Conservation (phyloP, 1,140 invertebrate species). For the Drosophila neocordata region DNA sequence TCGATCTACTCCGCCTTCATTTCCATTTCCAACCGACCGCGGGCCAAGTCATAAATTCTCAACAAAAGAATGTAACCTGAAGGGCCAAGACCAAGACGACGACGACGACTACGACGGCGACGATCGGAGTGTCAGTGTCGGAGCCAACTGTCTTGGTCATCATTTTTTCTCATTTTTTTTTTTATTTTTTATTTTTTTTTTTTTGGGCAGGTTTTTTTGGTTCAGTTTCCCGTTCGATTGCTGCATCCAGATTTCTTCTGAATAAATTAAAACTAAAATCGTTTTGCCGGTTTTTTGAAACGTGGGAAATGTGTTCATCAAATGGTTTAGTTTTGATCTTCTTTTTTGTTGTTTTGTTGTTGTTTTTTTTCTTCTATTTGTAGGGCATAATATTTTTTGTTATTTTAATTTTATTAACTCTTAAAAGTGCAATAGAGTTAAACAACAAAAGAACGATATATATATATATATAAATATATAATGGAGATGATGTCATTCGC, state of each 20-base stretch:
- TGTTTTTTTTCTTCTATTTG: slow-evolving; percentile 5
- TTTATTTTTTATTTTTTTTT: neutral
- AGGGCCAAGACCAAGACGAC: slow-evolving; percentile 27
- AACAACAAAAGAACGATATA: slow-evolving; percentile 44
- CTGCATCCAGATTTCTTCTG: slow-evolving; percentile 75
- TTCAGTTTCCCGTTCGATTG: slow-evolving; percentile 70
- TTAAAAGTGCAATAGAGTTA: slow-evolving; percentile 52
- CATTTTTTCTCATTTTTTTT: slow-evolving; percentile 27
- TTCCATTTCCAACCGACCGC: slow-evolving; percentile 13
- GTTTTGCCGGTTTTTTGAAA: slow-evolving; percentile 45
- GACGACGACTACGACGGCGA: neutral
- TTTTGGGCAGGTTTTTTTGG: slow-evolving; percentile 39
- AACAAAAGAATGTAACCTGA: slow-evolving; percentile 78
- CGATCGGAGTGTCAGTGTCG: slow-evolving; percentile 11
- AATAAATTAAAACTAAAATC: slow-evolving; percentile 80
- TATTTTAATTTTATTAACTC: slow-evolving; percentile 68
- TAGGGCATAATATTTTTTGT: slow-evolving; percentile 50
- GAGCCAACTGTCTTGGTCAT: slow-evolving; percentile 35
- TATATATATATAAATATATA: neutral
- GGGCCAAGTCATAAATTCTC: slow-evolving; percentile 68
- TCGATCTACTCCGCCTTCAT: slow-evolving; percentile 18
- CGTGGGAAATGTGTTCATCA: slow-evolving; percentile 78
- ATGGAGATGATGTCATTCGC: slow-evolving; percentile 47
- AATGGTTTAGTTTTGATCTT: slow-evolving; percentile 13
- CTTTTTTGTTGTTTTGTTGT: neutral